phyloP scores from a whole-genome alignment of 2,113 vertebrate genomes.

The Bos taurus region ARS-UCD2.0 NC_037334.1:11076001-11076500 shows the following conservation, averaged over 20 bases:
- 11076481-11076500: background rate
- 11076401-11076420: background rate
- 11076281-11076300: background rate
- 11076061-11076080: background rate
- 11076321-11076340: background rate
- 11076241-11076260: background rate
- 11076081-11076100: background rate
- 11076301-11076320: background rate
- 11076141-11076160: background rate
- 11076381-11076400: too few relatives aligned
- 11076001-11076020: background rate
- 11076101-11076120: background rate
- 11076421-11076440: background rate
- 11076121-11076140: background rate
- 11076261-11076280: background rate
- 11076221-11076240: background rate
- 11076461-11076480: background rate
- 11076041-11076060: background rate
- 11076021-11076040: background rate
- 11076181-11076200: background rate
- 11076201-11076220: background rate
- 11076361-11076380: accelerated
- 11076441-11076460: background rate
- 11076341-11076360: accelerated
- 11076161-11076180: background rate